These are phyloP conservation scores for Drosophila tani DNA, from an alignment of 1,140 invertebrate genomes.

Conservation along the genomic window DNA sequence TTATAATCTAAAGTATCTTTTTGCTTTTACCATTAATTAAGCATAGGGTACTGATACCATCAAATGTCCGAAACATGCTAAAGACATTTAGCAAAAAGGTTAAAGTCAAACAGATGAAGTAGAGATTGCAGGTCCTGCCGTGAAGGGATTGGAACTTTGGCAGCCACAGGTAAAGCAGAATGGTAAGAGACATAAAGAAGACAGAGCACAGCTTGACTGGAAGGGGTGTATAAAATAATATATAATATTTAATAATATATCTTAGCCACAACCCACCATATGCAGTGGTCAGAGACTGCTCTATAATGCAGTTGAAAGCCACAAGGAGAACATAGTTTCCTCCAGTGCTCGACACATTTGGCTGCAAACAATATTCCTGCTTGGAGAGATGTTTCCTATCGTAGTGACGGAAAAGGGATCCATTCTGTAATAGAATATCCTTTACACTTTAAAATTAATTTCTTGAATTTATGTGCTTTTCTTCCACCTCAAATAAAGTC, in stretches of 20 bases:
- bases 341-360: not conserved
- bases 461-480: no score
- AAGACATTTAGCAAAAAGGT: constrained; percentile 87
- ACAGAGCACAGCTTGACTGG: constrained; percentile 88
- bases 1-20: not conserved
- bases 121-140: constrained; percentile 87
- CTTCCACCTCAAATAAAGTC: constrained; percentile 58
- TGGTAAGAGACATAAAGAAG: constrained; percentile 88
- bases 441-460: not conserved
- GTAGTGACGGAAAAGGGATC: constrained; percentile 15
- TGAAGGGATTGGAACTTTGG: constrained; percentile 89
- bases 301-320: not conserved
- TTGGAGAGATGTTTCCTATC: constrained; percentile 19
- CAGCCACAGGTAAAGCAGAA: constrained; percentile 89
- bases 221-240: constrained; percentile 5
- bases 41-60: constrained; percentile 67
- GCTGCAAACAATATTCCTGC: constrained; percentile 53
- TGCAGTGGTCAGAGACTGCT: not conserved
- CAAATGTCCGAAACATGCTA: constrained; percentile 16
- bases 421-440: constrained; percentile 42
- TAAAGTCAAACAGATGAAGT: constrained; percentile 3
- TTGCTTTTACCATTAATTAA: constrained; percentile 4
- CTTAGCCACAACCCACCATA: constrained; percentile 30
- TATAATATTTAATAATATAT: no score
- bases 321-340: not conserved